phyloP scores from a whole-genome alignment of 1,140 invertebrate genomes.

The Papilio polyxenes region DNA sequence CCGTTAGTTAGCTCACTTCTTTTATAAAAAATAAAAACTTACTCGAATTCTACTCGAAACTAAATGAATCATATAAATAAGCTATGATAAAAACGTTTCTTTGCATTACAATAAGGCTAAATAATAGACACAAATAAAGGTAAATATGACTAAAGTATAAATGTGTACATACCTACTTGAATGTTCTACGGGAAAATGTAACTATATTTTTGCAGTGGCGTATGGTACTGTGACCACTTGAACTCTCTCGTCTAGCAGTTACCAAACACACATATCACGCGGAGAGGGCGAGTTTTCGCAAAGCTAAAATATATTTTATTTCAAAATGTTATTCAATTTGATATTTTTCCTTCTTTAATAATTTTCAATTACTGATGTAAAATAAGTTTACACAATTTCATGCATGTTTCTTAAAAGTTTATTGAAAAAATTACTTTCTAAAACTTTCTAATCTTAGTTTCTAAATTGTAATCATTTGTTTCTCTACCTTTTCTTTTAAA shows the following conservation, averaged over 20 bases:
- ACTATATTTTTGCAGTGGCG: conserved; percentile 34
- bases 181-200: conserved; percentile 24
- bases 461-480: too few relatives aligned
- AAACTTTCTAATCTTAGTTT: too few relatives aligned
- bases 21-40: too few relatives aligned
- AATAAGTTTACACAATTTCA: not conserved
- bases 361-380: not conserved
- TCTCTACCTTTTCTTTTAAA: too few relatives aligned
- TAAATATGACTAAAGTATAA: not conserved
- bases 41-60: too few relatives aligned
- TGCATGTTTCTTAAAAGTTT: not conserved
- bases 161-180: conserved; percentile 21
- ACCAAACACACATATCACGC: conserved; percentile 34
- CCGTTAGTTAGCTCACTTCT: too few relatives aligned
- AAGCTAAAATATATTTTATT: conserved; percentile 38
- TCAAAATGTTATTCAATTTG: not conserved
- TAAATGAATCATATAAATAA: too few relatives aligned
- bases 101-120: not conserved
- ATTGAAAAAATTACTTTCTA: not conserved
- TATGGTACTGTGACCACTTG: conserved; percentile 31
- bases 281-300: conserved; percentile 33
- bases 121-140: conserved; percentile 20
- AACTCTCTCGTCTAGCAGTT: conserved; percentile 33
- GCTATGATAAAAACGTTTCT: not conserved
- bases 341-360: not conserved